Base-by-base conservation (phyloP, 2,113 vertebrate species). In the Sinocyclocheilus grahami region DNA sequence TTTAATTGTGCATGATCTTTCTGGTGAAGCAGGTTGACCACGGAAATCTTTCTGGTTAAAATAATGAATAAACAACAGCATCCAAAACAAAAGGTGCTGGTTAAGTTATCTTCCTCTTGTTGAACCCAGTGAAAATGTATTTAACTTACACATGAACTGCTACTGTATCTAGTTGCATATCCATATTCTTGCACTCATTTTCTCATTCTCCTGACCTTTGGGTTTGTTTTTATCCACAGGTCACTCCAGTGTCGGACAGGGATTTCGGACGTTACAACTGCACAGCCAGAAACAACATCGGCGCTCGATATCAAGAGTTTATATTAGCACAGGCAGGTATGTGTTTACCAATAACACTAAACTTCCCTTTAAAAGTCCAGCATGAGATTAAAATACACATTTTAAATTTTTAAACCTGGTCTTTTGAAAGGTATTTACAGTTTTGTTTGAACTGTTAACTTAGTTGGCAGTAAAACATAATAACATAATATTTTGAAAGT, bases 251-350 rank as follows among this genome's bases (percentile, higher is more conserved):
- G 91, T 98, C 97, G 14, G 97, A 99, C 86, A 95, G 93, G 89
- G 98, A 99, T 91, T 99, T 99, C 76, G 98, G 97, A 82, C 94
- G 95, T 33, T 99, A 99, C 91, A 99, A 98, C 89, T 99, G 98
- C 91, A 98, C 97, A 33, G 98, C 98, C 69, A 95, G 96, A 78
- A 99, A 99, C 92, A 96, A 94, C 92, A 97, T 99, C 60, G 98
- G 97, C 74, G 95, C 96, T 75, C 95, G 96, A 86, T 97, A 96
- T 91, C 97, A 98, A 91, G 97, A 98, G 89, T 98, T 98, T 90
- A 97, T 96, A 48, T 95, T 99, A 91, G 96, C 95, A 74, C 96
- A 97, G 93, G 97, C 98, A 91, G 97, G 98, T 99, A 93, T 95
- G 97, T 96, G 79, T 39, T 72, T 22, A 72, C 37, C 37, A 42